Conservation (phyloP, 2,888 invertebrate species). For the Pheosia tremula region DNA sequence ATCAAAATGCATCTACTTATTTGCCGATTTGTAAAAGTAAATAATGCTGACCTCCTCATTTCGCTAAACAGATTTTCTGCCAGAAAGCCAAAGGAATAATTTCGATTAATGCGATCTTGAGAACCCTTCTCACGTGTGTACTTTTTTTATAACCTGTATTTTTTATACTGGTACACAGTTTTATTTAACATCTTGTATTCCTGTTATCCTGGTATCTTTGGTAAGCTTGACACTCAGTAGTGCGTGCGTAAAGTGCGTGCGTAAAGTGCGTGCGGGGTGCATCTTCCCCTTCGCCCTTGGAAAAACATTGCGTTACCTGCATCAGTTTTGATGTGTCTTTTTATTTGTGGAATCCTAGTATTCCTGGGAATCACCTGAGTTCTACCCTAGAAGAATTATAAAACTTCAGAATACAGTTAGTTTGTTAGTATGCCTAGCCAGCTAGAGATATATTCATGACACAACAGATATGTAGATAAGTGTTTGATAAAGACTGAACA, state of each 20-base stretch:
- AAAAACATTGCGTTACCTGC: too few species aligned
- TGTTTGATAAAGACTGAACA: neutral
- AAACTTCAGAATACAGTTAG: too few species aligned
- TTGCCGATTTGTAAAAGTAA: too few species aligned
- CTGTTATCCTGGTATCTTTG: neutral
- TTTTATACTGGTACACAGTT: too few species aligned
- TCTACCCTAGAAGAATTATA: neutral
- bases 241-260: neutral
- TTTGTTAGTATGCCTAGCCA: too few species aligned
- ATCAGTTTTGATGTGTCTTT: neutral
- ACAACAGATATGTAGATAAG: neutral
- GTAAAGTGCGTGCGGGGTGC: neutral
- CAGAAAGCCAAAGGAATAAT: too few species aligned
- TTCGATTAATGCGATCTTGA: too few species aligned
- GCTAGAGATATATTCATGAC: neutral
- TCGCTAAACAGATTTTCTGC: too few species aligned
- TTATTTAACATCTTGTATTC: neutral
- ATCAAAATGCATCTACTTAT: too few species aligned
- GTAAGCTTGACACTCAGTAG: neutral
- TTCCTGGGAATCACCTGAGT: neutral
- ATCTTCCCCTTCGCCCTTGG: neutral
- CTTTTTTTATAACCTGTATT: too few species aligned
- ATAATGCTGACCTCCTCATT: too few species aligned
- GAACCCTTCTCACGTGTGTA: too few species aligned
- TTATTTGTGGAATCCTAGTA: neutral